Evolutionary conservation across 2,797 vertebrate species (phyloP).

Genomic region (Buceros bicornis): DNA sequence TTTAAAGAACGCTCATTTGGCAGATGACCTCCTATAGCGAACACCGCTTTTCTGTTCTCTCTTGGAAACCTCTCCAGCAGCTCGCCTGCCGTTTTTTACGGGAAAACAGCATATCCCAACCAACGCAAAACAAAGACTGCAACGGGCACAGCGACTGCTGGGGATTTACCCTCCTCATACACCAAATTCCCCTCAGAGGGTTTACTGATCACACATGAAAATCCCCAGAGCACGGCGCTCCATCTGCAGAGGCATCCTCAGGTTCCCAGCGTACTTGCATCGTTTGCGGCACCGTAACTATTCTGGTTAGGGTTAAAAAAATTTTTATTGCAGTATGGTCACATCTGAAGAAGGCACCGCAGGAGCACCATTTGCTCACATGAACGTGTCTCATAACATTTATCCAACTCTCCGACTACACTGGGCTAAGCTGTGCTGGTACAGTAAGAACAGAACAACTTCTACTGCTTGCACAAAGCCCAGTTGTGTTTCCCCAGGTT

Average conservation of each 20-base stretch:
- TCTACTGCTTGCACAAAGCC: background rate
- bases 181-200: slow-evolving; percentile 5
- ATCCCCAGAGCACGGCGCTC: background rate
- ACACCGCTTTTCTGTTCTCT: background rate
- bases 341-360: background rate
- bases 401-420: background rate
- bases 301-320: background rate
- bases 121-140: slow-evolving; percentile 13
- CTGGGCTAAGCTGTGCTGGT: background rate
- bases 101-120: background rate
- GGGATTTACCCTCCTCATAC: background rate
- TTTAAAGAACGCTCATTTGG: slow-evolving; percentile 11
- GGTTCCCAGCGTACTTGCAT: background rate
- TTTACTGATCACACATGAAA: slow-evolving; percentile 18
- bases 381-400: fast-evolving
- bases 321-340: background rate
- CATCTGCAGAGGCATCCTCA: background rate
- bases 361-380: background rate
- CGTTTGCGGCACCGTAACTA: background rate
- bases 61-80: background rate
- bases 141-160: background rate
- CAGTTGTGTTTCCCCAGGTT: background rate
- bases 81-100: background rate
- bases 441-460: background rate
- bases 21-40: slow-evolving; percentile 1